A percentile compares a stretch with the other conserved stretches of the same genome.
Evolutionary conservation across 2,113 vertebrate genomes (phyloP).

Genomic region (Dicentrarchus labrax): DNA sequence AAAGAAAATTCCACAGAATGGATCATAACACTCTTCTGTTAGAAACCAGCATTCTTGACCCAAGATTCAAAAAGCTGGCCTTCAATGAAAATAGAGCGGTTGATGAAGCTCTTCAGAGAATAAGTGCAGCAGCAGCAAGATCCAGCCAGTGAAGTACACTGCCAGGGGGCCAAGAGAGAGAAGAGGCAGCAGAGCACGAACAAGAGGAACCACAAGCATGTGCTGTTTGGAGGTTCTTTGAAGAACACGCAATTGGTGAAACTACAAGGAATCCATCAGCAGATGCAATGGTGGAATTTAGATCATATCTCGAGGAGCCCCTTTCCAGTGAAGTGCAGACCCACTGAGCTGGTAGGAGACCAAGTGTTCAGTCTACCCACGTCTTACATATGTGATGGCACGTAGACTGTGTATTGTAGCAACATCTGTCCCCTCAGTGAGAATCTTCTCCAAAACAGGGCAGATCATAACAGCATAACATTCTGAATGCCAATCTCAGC

Average conservation of each 20-base stretch:
- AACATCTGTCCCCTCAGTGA: neutral
- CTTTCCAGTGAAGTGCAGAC: neutral
- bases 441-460: neutral
- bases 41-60: neutral
- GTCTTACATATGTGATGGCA: neutral
- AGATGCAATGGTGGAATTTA: no score
- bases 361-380: neutral
- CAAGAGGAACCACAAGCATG: neutral
- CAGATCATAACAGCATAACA: constrained; percentile 2
- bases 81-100: constrained; percentile 16
- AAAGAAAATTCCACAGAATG: constrained; percentile 26
- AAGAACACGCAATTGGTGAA: no score
- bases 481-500: no score
- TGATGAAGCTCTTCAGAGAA: constrained; percentile 24
- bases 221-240: neutral
- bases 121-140: constrained; percentile 26
- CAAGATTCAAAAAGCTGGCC: neutral
- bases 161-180: no score
- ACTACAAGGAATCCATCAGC: no score
- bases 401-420: constrained; percentile 5
- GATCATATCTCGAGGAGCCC: neutral
- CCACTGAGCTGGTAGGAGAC: constrained; percentile 5
- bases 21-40: constrained; percentile 3
- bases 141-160: neutral
- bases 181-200: neutral